Base-by-base conservation (phyloP, 2,888 invertebrate species). In the Pyrochroa serraticornis region DNA sequence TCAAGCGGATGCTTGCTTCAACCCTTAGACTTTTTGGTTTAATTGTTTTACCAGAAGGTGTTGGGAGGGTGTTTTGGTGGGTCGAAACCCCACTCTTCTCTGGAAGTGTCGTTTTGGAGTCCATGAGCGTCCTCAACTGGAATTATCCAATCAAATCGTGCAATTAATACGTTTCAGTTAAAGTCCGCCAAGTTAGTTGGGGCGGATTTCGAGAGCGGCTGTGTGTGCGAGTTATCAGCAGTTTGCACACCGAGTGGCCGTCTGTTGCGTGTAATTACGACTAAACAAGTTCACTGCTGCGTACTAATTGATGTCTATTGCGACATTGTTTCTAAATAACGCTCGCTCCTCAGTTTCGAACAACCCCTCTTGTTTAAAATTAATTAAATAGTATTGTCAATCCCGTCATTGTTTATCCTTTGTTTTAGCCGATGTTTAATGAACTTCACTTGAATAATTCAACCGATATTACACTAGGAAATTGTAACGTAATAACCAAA, bases 271-370 rank as follows among this genome's bases (percentile, higher is more conserved):
- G 76, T 78, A 78, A 78, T 78, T 78, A 77, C 73, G 74, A 77
- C 78, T 76, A 77, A 78, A 78, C 78, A 78, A 78, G 77, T 77
- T 75, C 78, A 78, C 69, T 74, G 76, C 77, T 75, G 78, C 78
- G 78, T 76, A 76, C 77, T 78, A 78, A 78, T 78, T 78, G 78
- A 77, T 75, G 77, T 74, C 77, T 77, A 77, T 78, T 77, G 77
- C 77, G 74, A 76, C 75, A 77, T 77, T 77, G 78, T 78, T 77
- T 77, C 77, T 75, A 75, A 77, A 77, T 73, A 73, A 67, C 67
- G 69, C 65, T 63, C 63, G 55, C 61, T 55, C 66, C 63, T 58
- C 62, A 48, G 53, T 57, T 55, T 46, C 63, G 47, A 63, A 58
- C 60, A 53, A 58, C 60, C 22, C 64, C 69, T 68, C 58, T 69